phyloP scores from a whole-genome alignment of 2,113 vertebrate genomes.

The Tachysurus fulvidraco region DNA sequence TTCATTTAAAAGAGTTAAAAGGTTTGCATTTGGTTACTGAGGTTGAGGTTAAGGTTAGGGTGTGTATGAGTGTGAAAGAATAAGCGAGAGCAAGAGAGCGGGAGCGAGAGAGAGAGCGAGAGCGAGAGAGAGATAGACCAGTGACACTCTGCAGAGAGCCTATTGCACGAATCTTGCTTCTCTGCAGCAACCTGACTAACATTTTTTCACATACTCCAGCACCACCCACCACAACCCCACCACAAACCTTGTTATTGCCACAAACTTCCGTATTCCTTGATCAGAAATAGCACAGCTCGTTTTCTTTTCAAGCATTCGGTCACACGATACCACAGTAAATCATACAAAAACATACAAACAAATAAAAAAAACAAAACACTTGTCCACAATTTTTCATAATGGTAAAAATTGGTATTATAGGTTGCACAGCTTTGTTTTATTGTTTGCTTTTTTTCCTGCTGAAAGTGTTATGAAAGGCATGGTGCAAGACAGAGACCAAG shows the following conservation, averaged over 20 bases:
- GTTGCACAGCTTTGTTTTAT: not conserved
- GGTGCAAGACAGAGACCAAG: not conserved
- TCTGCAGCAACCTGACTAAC: not conserved
- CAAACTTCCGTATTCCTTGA: conserved; percentile 6
- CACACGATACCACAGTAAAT: not conserved
- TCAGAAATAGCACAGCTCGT: not conserved
- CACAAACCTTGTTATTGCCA: not conserved
- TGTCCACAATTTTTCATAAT: not conserved
- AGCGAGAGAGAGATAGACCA: not conserved
- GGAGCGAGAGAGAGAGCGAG: not conserved
- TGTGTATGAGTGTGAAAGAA: not conserved
- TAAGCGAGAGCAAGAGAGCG: not conserved
- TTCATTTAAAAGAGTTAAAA: not conserved
- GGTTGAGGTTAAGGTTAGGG: not conserved
- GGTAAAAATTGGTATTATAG: not conserved
- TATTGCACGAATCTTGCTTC: not conserved
- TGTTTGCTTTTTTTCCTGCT: not conserved
- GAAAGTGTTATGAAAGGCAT: not conserved
- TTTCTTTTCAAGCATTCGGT: not conserved
- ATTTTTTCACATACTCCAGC: not conserved
- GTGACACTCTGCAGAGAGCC: not conserved
- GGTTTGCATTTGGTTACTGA: not conserved
- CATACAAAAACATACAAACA: not conserved
- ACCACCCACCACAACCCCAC: too few relatives aligned
- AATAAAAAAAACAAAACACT: not conserved